Evolutionary conservation across 2,113 vertebrate species (phyloP), one percentile per base, ranked within the genome.

Genomic region (Lepus americanus): DNA sequence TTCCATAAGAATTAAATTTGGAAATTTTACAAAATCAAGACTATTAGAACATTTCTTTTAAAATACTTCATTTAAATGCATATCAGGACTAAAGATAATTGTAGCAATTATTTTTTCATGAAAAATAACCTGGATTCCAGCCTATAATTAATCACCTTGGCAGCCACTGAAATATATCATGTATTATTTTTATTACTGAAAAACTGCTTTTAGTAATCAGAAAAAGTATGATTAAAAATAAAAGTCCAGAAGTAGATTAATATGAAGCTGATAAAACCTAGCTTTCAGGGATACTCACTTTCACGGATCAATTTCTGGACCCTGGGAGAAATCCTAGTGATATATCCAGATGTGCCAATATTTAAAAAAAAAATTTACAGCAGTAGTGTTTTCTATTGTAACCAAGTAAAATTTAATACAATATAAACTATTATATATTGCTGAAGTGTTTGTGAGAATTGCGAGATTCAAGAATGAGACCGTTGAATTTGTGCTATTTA

Each of bases 61-160:
- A 95, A 97, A 69, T 51, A 64, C 53, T 95, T 96, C 20, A 92
- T 97, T 95, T 95, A 94, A 96, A 97, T 97, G 89, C 80, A 92
- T 83, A 87, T 96, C 72, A 95, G 39, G 36, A 87, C 66, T 95
- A 95, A 89, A 95, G 86, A 95, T 95, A 95, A 97, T 97, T 36
- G 29, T 77, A 94, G 93, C 89, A 96, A 97, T 97, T 97, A 97
- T 95, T 94, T 96, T 11, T 29, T 96, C 79, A 92, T 91, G 84
- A 92, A 95, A 63, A 97, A 95, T 86, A 95, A 89, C 80, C 53
- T 67, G 90, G 29, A 95, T 94, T 96, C 97, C 53, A 96, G 44
- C 53, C 83, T 97, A 27, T 91, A 95, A 96, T 97, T 97, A 97
- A 95, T 97, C 87, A 97, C 79, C 66, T 95, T 93, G 76, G 76